Evolutionary conservation across 2,888 invertebrate species (phyloP).

Genomic region (Meteorus colon): DNA sequence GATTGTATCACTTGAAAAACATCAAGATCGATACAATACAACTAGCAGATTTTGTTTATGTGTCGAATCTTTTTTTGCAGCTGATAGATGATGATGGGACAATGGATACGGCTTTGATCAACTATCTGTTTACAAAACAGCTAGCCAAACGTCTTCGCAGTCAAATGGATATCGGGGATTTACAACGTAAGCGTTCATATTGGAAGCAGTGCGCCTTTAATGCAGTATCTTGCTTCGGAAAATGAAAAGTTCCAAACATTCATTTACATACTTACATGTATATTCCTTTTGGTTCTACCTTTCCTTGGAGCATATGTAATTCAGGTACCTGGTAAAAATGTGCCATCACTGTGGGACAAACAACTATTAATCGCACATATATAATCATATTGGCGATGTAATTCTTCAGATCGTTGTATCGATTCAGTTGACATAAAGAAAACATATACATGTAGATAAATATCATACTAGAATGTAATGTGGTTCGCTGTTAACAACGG

Average conservation of each 20-base stretch:
- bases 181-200: conserved; percentile 75
- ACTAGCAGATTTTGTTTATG: background rate
- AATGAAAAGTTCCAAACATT: conserved; percentile 59
- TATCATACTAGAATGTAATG: too few relatives aligned
- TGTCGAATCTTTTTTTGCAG: conserved; percentile 55
- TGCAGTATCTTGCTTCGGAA: conserved; percentile 77
- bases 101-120: conserved; percentile 74
- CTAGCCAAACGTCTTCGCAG: conserved; percentile 73
- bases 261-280: background rate
- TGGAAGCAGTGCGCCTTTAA: conserved; percentile 78
- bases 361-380: too few relatives aligned
- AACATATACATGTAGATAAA: too few relatives aligned
- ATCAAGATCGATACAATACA: conserved; percentile 15
- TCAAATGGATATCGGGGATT: conserved; percentile 73
- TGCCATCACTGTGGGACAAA: too few relatives aligned
- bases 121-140: conserved; percentile 75
- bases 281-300: background rate
- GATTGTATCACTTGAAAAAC: background rate
- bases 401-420: too few relatives aligned
- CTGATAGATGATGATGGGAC: conserved; percentile 70
- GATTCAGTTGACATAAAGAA: too few relatives aligned
- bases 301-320: background rate
- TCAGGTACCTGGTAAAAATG: background rate
- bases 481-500: too few relatives aligned
- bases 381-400: too few relatives aligned